Evolutionary conservation across 2,113 vertebrate species (phyloP), one percentile per base, ranked within the genome.

Genomic region (Benitochromis conjunctus): DNA sequence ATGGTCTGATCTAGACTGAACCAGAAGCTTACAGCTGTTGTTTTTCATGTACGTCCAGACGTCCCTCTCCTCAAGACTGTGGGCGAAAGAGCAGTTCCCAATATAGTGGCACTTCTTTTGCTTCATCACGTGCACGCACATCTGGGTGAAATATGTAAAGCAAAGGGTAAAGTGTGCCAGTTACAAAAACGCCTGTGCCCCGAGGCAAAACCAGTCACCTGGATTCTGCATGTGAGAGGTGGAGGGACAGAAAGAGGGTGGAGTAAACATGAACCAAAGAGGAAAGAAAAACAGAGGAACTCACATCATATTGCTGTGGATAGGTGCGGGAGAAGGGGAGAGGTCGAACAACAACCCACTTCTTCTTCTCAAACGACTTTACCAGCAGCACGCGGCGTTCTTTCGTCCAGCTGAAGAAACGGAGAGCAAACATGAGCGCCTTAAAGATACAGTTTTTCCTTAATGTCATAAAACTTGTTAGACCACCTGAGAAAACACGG

Each of bases 31-130:
- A 99, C 99, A 97, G 96, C 97, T 99, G 93, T 99, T 99, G 94
- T 99, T 99, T 92, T 99, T 99, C 99, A 99, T 99, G 96, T 99
- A 99, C 0, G 98, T 99, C 99, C 99, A 99, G 89, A 99, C 97
- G 88, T 99, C 98, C 92, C 98, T 96, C 90, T 99, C 98, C 95
- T 99, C 99, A 1, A 97, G 96, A 94, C 98, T 99, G 96, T 99
- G 99, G 5, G 99, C 98, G 2, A 99, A 99, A 11, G 98, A 99
- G 93, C 99, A 99, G 94, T 99, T 99, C 79, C 98, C 98, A 91
- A 99, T 98, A 19, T 99, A 99, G 93, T 99, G 98, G 93, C 98
- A 99, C 91, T 99, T 99, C 94, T 98, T 98, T 93, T 98, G 98
- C 36, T 99, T 99, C 96, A 99, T 98, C 80, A 98, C 98, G 18